phyloP scores from a whole-genome alignment of 1,140 invertebrate species.

The Hylaeus anthracinus region DNA sequence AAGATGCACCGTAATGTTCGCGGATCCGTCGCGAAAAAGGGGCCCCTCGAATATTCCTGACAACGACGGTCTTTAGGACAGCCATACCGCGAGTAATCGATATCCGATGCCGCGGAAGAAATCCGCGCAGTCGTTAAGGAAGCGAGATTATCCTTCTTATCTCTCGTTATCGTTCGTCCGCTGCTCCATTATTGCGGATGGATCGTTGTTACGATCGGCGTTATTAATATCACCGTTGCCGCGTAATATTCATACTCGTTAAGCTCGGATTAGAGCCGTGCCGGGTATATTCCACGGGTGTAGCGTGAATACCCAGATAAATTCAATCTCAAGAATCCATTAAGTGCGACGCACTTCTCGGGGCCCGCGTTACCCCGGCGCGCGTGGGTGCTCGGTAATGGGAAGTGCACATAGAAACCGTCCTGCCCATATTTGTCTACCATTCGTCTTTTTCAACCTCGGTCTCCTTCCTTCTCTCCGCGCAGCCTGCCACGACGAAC shows the following conservation, averaged over 20 bases:
- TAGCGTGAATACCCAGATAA: conserved; percentile 62
- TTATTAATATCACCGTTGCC: conserved; percentile 61
- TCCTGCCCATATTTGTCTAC: conserved; percentile 74
- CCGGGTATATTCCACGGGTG: conserved; percentile 7
- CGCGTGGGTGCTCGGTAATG: conserved; percentile 73
- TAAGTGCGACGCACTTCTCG: conserved; percentile 62
- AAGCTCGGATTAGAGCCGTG: conserved; percentile 51
- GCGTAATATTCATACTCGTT: conserved; percentile 60
- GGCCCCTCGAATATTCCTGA: too few species aligned
- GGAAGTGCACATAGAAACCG: conserved; percentile 73
- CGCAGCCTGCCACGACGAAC: conserved; percentile 13
- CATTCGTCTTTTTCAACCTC: conserved; percentile 69
- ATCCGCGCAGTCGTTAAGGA: conserved; percentile 38
- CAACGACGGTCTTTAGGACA: not conserved
- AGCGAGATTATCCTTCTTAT: conserved; percentile 32
- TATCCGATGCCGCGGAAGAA: conserved; percentile 49
- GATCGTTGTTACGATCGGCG: conserved; percentile 41
- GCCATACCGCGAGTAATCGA: conserved; percentile 38
- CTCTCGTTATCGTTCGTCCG: conserved; percentile 24
- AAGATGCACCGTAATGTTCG: too few species aligned
- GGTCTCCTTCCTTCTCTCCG: conserved; percentile 40
- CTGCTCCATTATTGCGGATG: conserved; percentile 43
- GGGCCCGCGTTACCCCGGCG: conserved; percentile 57
- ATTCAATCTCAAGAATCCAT: conserved; percentile 70
- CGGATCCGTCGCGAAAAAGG: too few species aligned